Percentiles rank a stretch among this genome's conserved stretches.
Conservation (phyloP, 2,113 vertebrate species). For the Petrocephalus zakoni region DNA sequence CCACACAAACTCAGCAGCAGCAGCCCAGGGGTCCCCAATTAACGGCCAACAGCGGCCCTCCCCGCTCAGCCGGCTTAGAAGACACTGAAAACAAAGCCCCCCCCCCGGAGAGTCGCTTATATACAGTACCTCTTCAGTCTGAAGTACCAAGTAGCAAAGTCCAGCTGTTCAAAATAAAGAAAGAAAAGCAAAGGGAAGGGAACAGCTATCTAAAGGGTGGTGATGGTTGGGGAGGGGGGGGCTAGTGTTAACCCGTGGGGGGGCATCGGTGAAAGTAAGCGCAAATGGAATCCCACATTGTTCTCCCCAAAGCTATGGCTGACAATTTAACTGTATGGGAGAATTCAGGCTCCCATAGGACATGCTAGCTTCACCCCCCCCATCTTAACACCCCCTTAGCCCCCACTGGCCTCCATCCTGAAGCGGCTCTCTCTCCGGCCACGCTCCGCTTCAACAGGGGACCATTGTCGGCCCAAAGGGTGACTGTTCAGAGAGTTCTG, state of each 20-base stretch:
- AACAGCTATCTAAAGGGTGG: neutral
- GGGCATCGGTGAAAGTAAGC: conserved; percentile 52
- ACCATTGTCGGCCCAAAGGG: conserved; percentile 41
- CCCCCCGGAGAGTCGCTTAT: neutral
- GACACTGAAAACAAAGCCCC: neutral
- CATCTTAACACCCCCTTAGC: conserved; percentile 22
- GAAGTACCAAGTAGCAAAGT: neutral
- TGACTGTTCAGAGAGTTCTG: conserved; percentile 24
- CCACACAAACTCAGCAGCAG: conserved; percentile 6
- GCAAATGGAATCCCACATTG: conserved; percentile 46
- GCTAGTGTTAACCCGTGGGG: conserved; percentile 32
- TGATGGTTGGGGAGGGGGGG: conserved; percentile 21
- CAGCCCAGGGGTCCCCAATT: conserved; percentile 18
- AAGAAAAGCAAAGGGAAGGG: conserved; percentile 11
- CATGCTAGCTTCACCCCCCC: conserved; percentile 43
- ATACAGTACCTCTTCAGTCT: neutral
- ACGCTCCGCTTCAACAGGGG: conserved; percentile 49
- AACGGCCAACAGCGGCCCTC: neutral
- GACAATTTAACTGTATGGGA: conserved; percentile 55
- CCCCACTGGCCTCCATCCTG: conserved; percentile 32
- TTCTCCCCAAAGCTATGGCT: conserved; percentile 59
- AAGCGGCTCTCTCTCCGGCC: conserved; percentile 27
- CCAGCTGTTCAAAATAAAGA: conserved; percentile 24
- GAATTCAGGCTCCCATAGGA: conserved; percentile 65
- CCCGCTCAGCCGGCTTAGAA: neutral